Evolutionary conservation across 2,797 vertebrate species (phyloP).

Genomic region (Diplodus puntazzo): DNA sequence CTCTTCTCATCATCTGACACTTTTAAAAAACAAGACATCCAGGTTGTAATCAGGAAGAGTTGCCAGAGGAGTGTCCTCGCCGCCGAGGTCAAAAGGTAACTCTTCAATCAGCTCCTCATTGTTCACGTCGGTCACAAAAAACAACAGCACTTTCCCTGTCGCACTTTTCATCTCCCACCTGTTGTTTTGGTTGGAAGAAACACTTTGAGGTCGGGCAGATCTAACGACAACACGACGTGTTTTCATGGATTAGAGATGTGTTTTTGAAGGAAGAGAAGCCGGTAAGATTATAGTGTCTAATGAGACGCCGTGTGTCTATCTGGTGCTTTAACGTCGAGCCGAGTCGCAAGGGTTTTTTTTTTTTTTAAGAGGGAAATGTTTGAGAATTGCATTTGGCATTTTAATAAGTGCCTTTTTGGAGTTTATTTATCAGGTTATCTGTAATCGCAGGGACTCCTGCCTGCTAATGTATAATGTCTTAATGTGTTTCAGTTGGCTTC

Average conservation of each 20-base stretch:
- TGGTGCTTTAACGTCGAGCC: neutral
- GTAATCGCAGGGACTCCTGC: constrained; percentile 35
- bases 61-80: constrained; percentile 2
- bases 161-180: constrained; percentile 73
- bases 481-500: constrained; percentile 41
- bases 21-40: constrained; percentile 20
- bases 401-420: constrained; percentile 8
- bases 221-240: constrained; percentile 58
- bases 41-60: constrained; percentile 38
- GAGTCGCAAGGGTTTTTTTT: neutral
- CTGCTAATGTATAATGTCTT: constrained; percentile 12
- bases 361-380: neutral
- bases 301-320: constrained; percentile 5
- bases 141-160: constrained; percentile 31
- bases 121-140: constrained; percentile 26
- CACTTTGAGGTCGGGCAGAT: constrained; percentile 56
- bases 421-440: constrained; percentile 37
- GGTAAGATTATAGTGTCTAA: constrained; percentile 54
- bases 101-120: constrained; percentile 47
- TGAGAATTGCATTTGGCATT: neutral
- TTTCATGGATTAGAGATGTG: constrained; percentile 63
- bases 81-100: constrained; percentile 66
- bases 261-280: constrained; percentile 54
- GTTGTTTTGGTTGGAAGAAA: constrained; percentile 77
- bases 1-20: constrained; percentile 5